Conservation (phyloP, 2,888 invertebrate species). For the Lasioglossum lativentre region DNA sequence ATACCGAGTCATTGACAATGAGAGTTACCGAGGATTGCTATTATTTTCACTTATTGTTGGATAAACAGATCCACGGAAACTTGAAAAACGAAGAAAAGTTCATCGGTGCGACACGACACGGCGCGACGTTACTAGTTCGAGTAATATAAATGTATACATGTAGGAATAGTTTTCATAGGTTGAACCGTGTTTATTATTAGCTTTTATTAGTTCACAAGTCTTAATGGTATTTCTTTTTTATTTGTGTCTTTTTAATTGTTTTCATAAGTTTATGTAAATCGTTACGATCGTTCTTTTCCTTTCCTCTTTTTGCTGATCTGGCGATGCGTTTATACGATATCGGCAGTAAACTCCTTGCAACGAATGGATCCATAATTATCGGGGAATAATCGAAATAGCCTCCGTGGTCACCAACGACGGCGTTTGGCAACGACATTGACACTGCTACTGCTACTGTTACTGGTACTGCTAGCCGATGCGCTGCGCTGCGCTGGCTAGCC, state of each 20-base stretch:
- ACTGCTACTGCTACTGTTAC: neutral
- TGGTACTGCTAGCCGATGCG: neutral
- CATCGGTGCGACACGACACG: neutral
- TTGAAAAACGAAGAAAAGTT: neutral
- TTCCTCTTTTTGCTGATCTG: neutral
- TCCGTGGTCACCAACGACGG: slow-evolving; percentile 20
- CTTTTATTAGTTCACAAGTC: neutral
- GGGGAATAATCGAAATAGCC: slow-evolving; percentile 57
- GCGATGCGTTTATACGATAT: neutral
- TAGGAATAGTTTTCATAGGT: neutral
- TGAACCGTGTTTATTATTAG: neutral
- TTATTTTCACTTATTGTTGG: neutral
- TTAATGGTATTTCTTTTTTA: neutral
- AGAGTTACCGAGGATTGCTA: neutral
- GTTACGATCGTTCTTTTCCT: neutral
- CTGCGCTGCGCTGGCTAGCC: neutral
- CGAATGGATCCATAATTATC: slow-evolving; percentile 40
- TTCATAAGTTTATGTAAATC: neutral
- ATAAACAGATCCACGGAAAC: neutral
- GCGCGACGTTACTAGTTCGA: neutral
- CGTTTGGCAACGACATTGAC: slow-evolving; percentile 46
- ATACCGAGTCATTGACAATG: neutral
- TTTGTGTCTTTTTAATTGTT: neutral
- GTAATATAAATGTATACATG: neutral
- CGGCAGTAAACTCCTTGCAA: neutral